These are phyloP conservation scores for Anthopleura sola DNA, from an alignment of 64 coral and sea anemone species.

Conservation along the genomic window DNA sequence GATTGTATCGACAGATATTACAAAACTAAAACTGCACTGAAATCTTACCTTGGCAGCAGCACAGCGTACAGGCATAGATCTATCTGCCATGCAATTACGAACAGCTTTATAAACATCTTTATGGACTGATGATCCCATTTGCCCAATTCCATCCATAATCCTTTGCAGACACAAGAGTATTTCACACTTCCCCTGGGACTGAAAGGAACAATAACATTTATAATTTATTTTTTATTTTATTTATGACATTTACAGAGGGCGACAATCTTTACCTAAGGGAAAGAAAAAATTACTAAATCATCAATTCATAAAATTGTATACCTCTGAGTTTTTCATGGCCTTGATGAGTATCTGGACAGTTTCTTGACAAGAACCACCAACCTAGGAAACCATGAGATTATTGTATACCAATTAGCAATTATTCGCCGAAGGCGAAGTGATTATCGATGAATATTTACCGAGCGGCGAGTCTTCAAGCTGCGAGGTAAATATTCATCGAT, in stretches of 20 bases:
- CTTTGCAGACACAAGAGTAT: slow-evolving; percentile 86
- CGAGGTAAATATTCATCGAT: too few species aligned
- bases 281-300: too few species aligned
- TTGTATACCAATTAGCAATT: too few species aligned
- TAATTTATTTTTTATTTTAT: too few species aligned
- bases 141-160: slow-evolving; percentile 76
- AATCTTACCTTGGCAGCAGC: slow-evolving; percentile 83
- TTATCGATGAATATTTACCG: too few species aligned
- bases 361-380: slow-evolving; percentile 88
- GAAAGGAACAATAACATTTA: background rate
- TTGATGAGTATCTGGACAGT: slow-evolving; percentile 97
- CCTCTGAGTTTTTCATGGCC: slow-evolving; percentile 97
- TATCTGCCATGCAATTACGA: slow-evolving; percentile 65
- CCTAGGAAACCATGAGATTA: slow-evolving; percentile 32
- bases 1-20: too few species aligned
- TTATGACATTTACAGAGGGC: too few species aligned
- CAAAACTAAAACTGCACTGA: too few species aligned
- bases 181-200: slow-evolving; percentile 98
- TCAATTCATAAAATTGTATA: background rate
- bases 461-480: too few species aligned
- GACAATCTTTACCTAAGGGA: too few species aligned
- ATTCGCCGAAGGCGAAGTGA: too few species aligned
- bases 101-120: slow-evolving; percentile 97
- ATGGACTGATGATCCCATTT: slow-evolving; percentile 72
- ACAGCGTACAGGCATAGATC: slow-evolving; percentile 93